A percentile compares a stretch with the other conserved stretches of the same genome.
Evolutionary conservation across 2,113 vertebrate species (phyloP).

Genomic region (Hystrix brachyura): DNA sequence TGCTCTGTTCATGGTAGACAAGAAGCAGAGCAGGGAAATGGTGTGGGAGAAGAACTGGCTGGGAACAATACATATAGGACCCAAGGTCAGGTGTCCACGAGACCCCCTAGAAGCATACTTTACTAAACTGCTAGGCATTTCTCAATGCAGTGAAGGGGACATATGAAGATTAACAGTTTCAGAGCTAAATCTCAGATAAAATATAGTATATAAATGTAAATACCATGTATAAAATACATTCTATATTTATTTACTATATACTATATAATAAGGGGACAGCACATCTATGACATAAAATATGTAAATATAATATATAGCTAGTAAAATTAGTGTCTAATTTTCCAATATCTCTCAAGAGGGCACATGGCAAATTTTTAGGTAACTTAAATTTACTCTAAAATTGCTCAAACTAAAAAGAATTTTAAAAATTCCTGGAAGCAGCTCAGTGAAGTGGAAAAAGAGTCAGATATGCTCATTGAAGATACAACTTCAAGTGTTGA

Average conservation of each 20-base stretch:
- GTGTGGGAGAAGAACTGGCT: not conserved
- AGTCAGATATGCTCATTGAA: not conserved
- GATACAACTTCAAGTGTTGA: not conserved
- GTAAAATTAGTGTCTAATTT: not conserved
- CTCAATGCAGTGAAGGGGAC: not conserved
- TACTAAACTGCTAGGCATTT: not conserved
- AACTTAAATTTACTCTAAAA: slow-evolving; percentile 11
- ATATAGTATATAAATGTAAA: not conserved
- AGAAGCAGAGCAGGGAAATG: not conserved
- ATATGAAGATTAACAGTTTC: not conserved
- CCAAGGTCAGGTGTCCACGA: not conserved
- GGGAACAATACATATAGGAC: not conserved
- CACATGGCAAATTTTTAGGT: not conserved
- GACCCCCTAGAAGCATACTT: not conserved
- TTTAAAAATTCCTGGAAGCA: not conserved
- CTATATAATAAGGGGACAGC: not conserved
- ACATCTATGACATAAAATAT: not conserved
- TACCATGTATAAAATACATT: not conserved
- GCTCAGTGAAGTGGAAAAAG: not conserved
- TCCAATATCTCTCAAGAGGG: not conserved
- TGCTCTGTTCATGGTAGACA: not conserved
- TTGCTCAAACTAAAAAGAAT: not conserved
- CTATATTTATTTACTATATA: not conserved
- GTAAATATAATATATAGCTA: not conserved
- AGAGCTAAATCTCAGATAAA: not conserved